Conservation (phyloP, 2,888 invertebrate genomes). For the Callyntrura sp. region DNA sequence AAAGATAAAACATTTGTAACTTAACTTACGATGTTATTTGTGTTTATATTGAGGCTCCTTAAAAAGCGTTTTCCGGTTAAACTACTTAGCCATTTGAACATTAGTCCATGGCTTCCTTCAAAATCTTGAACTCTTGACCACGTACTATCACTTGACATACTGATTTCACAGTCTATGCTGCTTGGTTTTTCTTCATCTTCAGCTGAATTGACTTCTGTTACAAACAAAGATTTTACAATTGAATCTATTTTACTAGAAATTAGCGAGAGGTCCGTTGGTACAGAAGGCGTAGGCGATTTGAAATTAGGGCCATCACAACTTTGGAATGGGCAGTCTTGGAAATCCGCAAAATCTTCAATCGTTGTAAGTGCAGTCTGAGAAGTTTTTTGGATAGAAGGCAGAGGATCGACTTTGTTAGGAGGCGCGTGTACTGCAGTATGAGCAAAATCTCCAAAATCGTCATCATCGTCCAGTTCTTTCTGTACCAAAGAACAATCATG, state of each 20-base stretch:
- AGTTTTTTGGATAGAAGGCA: not conserved
- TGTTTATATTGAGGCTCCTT: constrained; percentile 81
- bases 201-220: constrained; percentile 21
- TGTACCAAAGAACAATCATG: not conserved
- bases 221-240: constrained; percentile 75
- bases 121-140: constrained; percentile 82
- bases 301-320: constrained; percentile 27
- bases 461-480: constrained; percentile 61
- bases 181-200: constrained; percentile 37
- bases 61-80: constrained; percentile 78
- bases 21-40: constrained; percentile 79
- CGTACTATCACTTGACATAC: constrained; percentile 40
- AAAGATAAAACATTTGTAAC: no score
- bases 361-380: constrained; percentile 33
- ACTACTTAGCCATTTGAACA: constrained; percentile 82
- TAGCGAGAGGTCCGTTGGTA: constrained; percentile 40
- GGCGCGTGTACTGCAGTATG: constrained; percentile 38
- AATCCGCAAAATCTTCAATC: constrained; percentile 73
- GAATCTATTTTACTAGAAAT: constrained; percentile 66
- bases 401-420: not conserved
- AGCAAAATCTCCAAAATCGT: constrained; percentile 76
- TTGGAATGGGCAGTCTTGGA: constrained; percentile 64
- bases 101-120: constrained; percentile 81
- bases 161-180: constrained; percentile 78
- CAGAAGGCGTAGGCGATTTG: not conserved